Base-by-base conservation (phyloP, 2,888 invertebrate genomes). In the Tiliacea citrago region DNA sequence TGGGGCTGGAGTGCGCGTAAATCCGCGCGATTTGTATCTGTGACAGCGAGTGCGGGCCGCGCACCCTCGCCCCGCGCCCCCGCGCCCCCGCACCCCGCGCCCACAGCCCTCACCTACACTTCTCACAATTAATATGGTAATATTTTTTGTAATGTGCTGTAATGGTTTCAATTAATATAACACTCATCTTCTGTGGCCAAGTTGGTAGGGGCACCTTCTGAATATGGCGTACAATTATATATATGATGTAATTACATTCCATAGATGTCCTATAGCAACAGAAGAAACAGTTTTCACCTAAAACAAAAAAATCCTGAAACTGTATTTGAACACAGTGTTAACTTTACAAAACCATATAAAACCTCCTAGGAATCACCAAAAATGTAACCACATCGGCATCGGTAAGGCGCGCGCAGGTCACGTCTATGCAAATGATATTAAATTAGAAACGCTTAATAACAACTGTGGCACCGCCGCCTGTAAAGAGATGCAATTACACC, bases 21-120 rank as follows among this genome's bases (percentile, higher is more conserved):
- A 96, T 96, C 96, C 96, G 94, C 93, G 95, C 96, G 96, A 96
- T 96, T 96, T 96, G 96, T 96, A 96, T 96, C 96, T 93, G 95
- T 95, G 96, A 96, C 96, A 95, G 94, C 94, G 93, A 89, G 93
- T 91, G 91, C 91, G 92, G 91, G 92, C 85, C 84, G 75, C 81
- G 74, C 70, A 60, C 82, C 87, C 84, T 82, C 77, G 80, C 73
- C n/a, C 9, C 24, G 80, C 80, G 74, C 83, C 68, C 39, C 55
- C 62, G 42, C 78, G 16, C 13, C 39, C 78, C 73, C 86, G 12
- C 35, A 12, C 35, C 53, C 29, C 45, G 53, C 10, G 76, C 76
- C 84, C 69, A 84, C 77, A 65, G 39, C 77, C 87, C 84, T 77
- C 85, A 76, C 85, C 85, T 84, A 87, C 89, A 88, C 87, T 89